Base-by-base conservation (phyloP, 2,797 vertebrate species). In the Martes flavigula region DNA sequence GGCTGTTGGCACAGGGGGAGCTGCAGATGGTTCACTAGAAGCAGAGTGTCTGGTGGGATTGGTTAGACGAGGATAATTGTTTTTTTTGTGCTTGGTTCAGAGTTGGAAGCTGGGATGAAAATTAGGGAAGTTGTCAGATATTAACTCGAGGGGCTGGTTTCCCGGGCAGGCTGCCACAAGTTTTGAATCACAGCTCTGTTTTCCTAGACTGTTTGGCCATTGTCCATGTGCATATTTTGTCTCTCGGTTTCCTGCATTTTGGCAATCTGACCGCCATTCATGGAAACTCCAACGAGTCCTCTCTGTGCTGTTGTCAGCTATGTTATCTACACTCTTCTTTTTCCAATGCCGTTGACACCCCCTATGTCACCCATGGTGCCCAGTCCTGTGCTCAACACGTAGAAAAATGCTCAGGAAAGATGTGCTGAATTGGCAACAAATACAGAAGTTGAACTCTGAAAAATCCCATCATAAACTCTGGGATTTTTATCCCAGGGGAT, bases 271-370 rank as follows among this genome's bases (percentile, higher is more conserved):
- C 30, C 13, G 6, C 25, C 27, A 56, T 35, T 23, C 70, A 2
- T 5, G 3, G 35, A 23, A 5, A 56, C 25, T 7, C 43, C 20
- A 11, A 2, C 0, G 8, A 15, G 1, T n/a, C 30, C 20, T 35
- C 13, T 35, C 7, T n/a, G 0, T n/a, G 11, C 11, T 3, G 32
- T 17, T 48, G 20, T 48, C 13, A 1, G 6, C 17, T 5, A 14
- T 27, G 8, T 9, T 60, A 60, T 60, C 30, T 21, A 27, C 2
- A 2, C 27, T 43, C 4, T 23, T 14, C n/a, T 14, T 58, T 58
- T 10, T 58, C 7, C 12, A 32, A 25, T 2, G 35, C 9, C 23
- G 11, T 73, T 9, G 20, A 40, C 1, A 0, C 5, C 7, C 3
- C 3, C 12, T 18, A 17, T 5, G 10, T 40, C 14, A 54, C 7